Percentiles rank a stretch among this genome's conserved stretches.
These are phyloP conservation scores for Peromyscus californicus DNA, from an alignment of 2,113 vertebrate genomes.

Conservation along the genomic window DNA sequence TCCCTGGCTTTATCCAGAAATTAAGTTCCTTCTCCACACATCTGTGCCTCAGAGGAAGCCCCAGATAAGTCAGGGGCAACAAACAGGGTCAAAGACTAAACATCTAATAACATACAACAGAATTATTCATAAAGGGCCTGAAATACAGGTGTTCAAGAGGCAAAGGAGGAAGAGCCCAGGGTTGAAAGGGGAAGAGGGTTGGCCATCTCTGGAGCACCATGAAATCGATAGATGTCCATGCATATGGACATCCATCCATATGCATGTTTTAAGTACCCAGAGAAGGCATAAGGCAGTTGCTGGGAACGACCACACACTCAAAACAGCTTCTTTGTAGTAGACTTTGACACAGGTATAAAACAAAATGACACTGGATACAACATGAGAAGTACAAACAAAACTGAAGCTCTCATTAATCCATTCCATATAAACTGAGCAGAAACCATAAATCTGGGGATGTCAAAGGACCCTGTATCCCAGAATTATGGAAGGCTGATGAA, in stretches of 20 bases:
- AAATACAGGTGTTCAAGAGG: rapidly evolving
- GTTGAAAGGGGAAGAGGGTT: too few species aligned
- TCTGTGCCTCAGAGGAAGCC: not conserved
- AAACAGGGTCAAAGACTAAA: not conserved
- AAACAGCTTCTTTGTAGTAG: not conserved
- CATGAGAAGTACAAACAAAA: not conserved
- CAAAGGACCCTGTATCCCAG: not conserved
- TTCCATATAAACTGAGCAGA: not conserved
- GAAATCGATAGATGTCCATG: too few species aligned
- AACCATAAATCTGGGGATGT: not conserved
- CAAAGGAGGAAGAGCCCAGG: not conserved
- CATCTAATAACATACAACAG: not conserved
- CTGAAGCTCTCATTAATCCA: not conserved
- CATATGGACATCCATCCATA: rapidly evolving
- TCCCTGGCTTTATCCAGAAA: not conserved
- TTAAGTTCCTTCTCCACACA: not conserved
- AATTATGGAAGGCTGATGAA: not conserved
- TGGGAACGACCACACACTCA: not conserved
- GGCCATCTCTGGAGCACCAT: rapidly evolving
- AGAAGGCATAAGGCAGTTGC: not conserved
- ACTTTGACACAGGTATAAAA: not conserved
- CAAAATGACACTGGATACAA: too few species aligned
- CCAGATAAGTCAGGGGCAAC: rapidly evolving
- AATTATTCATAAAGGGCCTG: not conserved
- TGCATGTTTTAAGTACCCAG: rapidly evolving